phyloP scores from a whole-genome alignment of 2,113 vertebrate species.

The Catagonus wagneri region DNA sequence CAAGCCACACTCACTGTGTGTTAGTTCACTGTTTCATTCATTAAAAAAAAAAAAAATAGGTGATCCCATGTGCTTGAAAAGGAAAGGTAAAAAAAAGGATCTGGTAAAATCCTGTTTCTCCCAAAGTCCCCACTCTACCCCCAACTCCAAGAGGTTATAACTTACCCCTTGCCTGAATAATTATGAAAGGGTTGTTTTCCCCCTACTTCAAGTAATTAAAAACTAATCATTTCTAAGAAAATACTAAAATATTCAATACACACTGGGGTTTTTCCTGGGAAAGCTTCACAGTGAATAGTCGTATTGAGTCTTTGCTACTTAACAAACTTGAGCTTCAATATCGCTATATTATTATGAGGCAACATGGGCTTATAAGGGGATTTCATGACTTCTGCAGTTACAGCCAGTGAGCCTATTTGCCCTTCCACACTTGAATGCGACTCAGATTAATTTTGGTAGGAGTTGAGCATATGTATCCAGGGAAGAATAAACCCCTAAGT shows the following conservation, averaged over 20 bases:
- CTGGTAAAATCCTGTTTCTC: slow-evolving; percentile 35
- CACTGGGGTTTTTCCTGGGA: slow-evolving; percentile 76
- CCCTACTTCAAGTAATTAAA: slow-evolving; percentile 74
- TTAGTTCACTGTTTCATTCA: slow-evolving; percentile 48
- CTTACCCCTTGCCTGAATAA: slow-evolving; percentile 37
- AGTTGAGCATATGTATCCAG: slow-evolving; percentile 48
- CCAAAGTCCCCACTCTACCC: not conserved
- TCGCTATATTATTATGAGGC: slow-evolving; percentile 72
- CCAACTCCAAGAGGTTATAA: slow-evolving; percentile 10
- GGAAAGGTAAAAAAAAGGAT: slow-evolving; percentile 36
- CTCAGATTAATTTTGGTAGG: slow-evolving; percentile 69
- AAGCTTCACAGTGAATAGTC: slow-evolving; percentile 62
- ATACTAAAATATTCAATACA: slow-evolving; percentile 79
- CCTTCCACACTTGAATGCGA: slow-evolving; percentile 10
- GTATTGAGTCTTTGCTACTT: slow-evolving; percentile 64
- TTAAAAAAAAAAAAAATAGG: slow-evolving; percentile 42
- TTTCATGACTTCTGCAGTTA: slow-evolving; percentile 63
- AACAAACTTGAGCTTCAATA: slow-evolving; percentile 55
- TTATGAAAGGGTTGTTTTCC: slow-evolving; percentile 17
- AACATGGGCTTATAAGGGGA: slow-evolving; percentile 72
- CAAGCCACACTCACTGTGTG: not conserved
- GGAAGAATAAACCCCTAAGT: slow-evolving; percentile 69
- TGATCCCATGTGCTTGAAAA: slow-evolving; percentile 1
- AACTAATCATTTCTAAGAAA: slow-evolving; percentile 80
- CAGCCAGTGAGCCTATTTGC: slow-evolving; percentile 4